These are phyloP conservation scores for Bubo bubo DNA, from an alignment of 2,113 vertebrate species.

Conservation along the genomic window DNA sequence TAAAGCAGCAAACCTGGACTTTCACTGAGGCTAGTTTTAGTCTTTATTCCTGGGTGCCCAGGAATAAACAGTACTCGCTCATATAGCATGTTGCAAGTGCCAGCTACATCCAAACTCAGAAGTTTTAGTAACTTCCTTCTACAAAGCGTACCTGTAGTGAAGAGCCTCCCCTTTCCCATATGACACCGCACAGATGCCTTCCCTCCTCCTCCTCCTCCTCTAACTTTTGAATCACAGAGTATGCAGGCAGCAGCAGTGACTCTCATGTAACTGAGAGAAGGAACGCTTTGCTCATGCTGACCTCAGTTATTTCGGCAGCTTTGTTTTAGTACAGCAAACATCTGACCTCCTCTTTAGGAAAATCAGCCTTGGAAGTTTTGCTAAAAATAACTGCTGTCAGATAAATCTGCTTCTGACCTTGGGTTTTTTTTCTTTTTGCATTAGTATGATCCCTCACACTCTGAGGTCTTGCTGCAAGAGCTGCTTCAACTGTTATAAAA, in stretches of 20 bases:
- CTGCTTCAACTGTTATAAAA: neutral
- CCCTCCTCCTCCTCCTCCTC: neutral
- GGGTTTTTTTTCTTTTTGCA: neutral
- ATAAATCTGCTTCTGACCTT: neutral
- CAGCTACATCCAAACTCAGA: neutral
- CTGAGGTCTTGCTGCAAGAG: neutral
- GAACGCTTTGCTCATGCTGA: neutral
- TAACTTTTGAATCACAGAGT: neutral
- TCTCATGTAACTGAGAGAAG: neutral
- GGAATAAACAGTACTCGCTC: neutral
- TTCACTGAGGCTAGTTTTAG: neutral
- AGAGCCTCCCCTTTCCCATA: neutral
- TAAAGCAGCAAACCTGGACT: neutral
- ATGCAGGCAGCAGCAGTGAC: neutral
- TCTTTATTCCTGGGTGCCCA: neutral
- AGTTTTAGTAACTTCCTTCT: neutral
- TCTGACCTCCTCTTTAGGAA: neutral
- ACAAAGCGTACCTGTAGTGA: accelerated
- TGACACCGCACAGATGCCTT: accelerated
- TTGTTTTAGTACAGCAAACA: neutral
- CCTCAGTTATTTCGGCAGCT: neutral
- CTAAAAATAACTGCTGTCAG: conserved; percentile 16
- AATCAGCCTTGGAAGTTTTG: neutral
- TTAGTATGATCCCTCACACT: neutral
- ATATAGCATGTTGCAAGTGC: too few species aligned